These are phyloP conservation scores for Orthosia gothica DNA, from an alignment of 2,888 invertebrate genomes.

Conservation along the genomic window DNA sequence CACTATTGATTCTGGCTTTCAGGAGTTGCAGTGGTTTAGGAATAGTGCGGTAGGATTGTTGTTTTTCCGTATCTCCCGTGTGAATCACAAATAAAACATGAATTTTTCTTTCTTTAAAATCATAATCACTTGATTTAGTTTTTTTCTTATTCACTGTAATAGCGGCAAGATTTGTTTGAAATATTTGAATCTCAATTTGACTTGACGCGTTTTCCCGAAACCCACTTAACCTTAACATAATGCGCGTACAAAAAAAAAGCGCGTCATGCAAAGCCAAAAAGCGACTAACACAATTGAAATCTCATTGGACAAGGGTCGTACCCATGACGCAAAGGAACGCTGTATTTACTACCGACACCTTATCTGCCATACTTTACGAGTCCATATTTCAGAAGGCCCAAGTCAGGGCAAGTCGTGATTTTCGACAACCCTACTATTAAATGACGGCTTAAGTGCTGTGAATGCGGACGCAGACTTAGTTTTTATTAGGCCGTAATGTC, in stretches of 20 bases:
- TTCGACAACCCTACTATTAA: conserved; percentile 59
- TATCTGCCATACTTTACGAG: conserved; percentile 69
- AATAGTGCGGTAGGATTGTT: too few relatives aligned
- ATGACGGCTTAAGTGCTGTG: conserved; percentile 56
- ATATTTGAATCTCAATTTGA: neutral
- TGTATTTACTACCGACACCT: conserved; percentile 76
- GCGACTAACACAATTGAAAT: conserved; percentile 77
- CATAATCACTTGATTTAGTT: too few relatives aligned
- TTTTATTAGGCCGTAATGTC: conserved; percentile 58
- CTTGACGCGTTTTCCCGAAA: neutral
- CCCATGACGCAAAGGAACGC: conserved; percentile 69
- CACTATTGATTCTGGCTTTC: too few relatives aligned
- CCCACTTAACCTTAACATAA: neutral
- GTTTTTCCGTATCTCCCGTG: too few relatives aligned
- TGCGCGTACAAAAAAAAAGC: conserved; percentile 24
- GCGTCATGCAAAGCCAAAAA: conserved; percentile 67
- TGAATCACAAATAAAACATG: too few relatives aligned
- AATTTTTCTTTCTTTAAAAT: too few relatives aligned
- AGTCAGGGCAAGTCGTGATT: conserved; percentile 49
- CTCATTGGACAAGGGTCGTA: conserved; percentile 73
- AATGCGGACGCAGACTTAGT: conserved; percentile 45
- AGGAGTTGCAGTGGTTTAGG: too few relatives aligned
- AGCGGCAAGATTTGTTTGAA: too few relatives aligned
- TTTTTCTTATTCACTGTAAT: too few relatives aligned
- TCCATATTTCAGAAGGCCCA: conserved; percentile 59